Conservation (phyloP, 2,888 invertebrate species). For the Tachina fera region DNA sequence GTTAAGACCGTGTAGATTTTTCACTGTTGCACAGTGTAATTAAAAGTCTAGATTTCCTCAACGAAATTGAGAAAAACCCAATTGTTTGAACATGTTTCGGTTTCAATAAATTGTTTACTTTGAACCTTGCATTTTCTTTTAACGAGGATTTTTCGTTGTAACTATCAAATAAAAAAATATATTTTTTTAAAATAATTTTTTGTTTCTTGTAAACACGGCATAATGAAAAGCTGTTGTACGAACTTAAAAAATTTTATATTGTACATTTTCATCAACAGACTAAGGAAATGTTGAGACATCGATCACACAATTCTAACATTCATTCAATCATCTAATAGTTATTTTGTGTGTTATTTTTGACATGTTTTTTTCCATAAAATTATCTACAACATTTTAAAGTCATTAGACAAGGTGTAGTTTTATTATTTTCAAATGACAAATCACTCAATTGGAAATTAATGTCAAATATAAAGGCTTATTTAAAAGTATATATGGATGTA, state of each 20-base stretch:
- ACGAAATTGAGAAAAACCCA: no score
- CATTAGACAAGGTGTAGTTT: conserved; percentile 39
- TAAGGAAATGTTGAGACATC: conserved; percentile 63
- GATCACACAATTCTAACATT: conserved; percentile 25
- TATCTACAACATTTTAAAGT: conserved; percentile 1
- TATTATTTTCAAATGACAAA: conserved; percentile 48
- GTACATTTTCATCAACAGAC: conserved; percentile 41
- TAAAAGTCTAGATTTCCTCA: no score
- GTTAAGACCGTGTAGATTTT: no score
- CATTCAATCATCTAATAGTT: conserved; percentile 2
- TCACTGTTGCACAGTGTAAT: no score
- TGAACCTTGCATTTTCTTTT: conserved; percentile 18
- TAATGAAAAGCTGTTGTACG: neutral
- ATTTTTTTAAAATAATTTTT: neutral
- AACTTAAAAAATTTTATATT: conserved; percentile 3
- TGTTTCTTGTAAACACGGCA: conserved; percentile 32
- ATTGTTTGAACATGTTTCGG: no score
- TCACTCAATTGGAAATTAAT: conserved; percentile 61
- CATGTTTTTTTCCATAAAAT: conserved; percentile 5
- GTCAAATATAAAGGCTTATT: conserved; percentile 41
- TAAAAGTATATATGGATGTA: neutral
- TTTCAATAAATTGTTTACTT: neutral
- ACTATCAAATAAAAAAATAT: conserved; percentile 5
- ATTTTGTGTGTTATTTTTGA: conserved; percentile 17
- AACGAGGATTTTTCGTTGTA: neutral